Conservation (phyloP, 30 jellyfish, hydroid and myxozoan genomes). For the Nemopilema nomurai region DNA sequence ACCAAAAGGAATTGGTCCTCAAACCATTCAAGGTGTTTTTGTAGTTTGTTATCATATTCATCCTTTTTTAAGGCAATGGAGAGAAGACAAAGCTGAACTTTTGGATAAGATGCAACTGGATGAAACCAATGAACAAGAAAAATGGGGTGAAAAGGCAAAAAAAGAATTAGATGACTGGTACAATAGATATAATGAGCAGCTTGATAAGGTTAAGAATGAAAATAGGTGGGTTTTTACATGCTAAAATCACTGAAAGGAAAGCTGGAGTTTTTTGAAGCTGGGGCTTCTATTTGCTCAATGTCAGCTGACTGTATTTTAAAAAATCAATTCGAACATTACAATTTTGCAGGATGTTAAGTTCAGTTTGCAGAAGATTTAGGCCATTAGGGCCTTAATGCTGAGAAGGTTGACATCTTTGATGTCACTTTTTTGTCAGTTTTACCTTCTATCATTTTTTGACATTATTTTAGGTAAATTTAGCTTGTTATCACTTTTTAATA, state of each 20-base stretch:
- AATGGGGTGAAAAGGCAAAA: conserved; percentile 89
- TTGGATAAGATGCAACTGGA: conserved; percentile 75
- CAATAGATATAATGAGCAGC: conserved; percentile 84
- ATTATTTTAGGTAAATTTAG: no score
- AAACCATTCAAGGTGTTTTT: not conserved
- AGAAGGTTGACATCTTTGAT: no score
- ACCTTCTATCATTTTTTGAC: no score
- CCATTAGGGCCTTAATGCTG: no score
- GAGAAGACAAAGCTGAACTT: conserved; percentile 92
- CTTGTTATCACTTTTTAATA: no score
- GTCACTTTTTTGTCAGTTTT: no score
- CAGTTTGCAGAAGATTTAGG: no score
- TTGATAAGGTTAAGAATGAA: conserved; percentile 83
- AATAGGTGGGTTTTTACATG: conserved; percentile 38
- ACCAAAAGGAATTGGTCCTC: no score
- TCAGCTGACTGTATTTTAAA: no score
- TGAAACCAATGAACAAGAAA: conserved; percentile 68
- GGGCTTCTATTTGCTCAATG: not conserved
- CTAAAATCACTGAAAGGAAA: not conserved
- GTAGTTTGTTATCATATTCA: not conserved
- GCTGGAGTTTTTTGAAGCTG: not conserved
- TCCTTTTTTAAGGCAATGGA: conserved; percentile 56
- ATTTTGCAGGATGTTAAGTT: no score
- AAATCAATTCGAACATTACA: no score
- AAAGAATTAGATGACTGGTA: conserved; percentile 98